phyloP scores from a whole-genome alignment of 2,888 invertebrate genomes.

The Augiades crinisus region DNA sequence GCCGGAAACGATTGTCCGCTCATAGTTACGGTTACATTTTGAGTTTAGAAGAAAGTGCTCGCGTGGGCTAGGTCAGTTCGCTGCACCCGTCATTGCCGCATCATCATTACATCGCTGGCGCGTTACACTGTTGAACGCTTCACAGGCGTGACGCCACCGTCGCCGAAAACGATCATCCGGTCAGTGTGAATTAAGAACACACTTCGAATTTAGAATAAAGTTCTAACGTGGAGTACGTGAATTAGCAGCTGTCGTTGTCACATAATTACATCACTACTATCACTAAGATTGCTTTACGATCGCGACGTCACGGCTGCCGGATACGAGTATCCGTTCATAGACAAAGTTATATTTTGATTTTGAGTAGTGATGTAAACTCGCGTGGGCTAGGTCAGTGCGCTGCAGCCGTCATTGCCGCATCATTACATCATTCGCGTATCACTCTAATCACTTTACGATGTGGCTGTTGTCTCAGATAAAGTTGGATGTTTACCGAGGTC shows the following conservation, averaged over 20 bases:
- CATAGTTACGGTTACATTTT: constrained; percentile 79
- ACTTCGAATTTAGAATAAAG: too few species aligned
- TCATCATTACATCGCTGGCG: constrained; percentile 15
- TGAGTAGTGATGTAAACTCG: constrained; percentile 77
- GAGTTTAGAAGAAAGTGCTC: constrained; percentile 78
- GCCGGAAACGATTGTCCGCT: constrained; percentile 77
- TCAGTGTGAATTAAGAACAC: too few species aligned
- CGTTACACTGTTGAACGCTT: neutral
- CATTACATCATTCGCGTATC: constrained; percentile 12
- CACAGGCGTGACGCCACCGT: neutral
- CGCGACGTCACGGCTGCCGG: constrained; percentile 80
- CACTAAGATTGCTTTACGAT: too few species aligned
- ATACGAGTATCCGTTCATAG: constrained; percentile 76
- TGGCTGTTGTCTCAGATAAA: neutral
- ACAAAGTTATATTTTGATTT: constrained; percentile 79
- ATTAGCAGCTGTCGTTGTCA: too few species aligned
- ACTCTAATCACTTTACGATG: neutral
- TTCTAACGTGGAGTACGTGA: too few species aligned
- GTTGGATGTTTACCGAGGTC: neutral
- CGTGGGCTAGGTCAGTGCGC: constrained; percentile 72
- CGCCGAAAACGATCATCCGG: too few species aligned
- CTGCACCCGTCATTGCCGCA: constrained; percentile 32
- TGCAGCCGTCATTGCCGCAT: constrained; percentile 32
- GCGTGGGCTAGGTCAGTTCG: constrained; percentile 73
- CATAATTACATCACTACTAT: too few species aligned